Percentiles rank a stretch among this genome's conserved stretches.
phyloP scores from a whole-genome alignment of 2,113 vertebrate genomes.

The Gymnobelideus leadbeateri region DNA sequence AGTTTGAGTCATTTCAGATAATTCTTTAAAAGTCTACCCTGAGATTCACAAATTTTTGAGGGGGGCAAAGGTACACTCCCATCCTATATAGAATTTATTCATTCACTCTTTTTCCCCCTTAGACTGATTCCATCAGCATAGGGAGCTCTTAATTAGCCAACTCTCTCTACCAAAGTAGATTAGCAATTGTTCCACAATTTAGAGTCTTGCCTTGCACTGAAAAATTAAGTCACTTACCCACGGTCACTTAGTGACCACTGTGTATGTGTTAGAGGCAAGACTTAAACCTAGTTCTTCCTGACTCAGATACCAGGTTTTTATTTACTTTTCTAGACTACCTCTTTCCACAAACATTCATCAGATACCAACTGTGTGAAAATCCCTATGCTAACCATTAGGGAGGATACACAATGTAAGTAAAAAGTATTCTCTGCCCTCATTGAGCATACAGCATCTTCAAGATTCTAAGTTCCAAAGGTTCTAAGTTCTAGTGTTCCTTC shows the following conservation, averaged over 20 bases:
- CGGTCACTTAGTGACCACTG: neutral
- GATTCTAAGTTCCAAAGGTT: neutral
- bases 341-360: neutral
- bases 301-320: neutral
- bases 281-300: neutral
- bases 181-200: neutral
- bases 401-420: neutral
- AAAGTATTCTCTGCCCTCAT: neutral
- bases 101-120: neutral
- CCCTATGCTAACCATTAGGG: neutral
- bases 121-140: neutral
- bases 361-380: neutral
- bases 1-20: neutral
- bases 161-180: neutral
- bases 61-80: neutral
- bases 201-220: neutral
- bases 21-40: neutral
- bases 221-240: neutral
- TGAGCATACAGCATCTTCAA: neutral
- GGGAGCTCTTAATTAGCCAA: neutral
- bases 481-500: neutral
- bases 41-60: neutral
- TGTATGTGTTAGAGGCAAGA: neutral
- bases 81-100: neutral
- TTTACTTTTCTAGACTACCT: neutral